Evolutionary conservation across 2,888 invertebrate species (phyloP), one percentile per base, ranked within the genome.

Genomic region (Sinopyrophorus schimmeli): DNA sequence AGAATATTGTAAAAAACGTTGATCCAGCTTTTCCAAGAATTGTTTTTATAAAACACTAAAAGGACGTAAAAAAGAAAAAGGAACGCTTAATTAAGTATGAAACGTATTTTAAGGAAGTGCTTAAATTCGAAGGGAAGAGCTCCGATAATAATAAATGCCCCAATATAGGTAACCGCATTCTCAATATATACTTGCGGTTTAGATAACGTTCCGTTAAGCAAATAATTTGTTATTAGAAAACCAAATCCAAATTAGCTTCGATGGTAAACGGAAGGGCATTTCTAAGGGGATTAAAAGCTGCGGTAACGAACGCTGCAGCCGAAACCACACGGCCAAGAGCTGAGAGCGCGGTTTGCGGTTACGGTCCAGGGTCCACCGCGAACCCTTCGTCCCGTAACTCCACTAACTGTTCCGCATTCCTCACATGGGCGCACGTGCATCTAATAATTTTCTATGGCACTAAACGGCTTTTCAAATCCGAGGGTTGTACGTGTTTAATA

Each of bases 261-360:
- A 44, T 43, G 27, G 49, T 32, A 50, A 50, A 39, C 43, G 39
- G 49, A 50, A 50, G 39, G 49, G 39, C 40, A 50, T 50, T 37
- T n/a, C 49, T 39, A 27, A 50, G 34, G 49, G 49, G 28, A 50
- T 50, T 50, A 50, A 47, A 50, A 50, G 49, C 43, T 50, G 49
- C 32, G 49, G 49, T 43, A 44, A 50, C 39, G 30, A 30, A 44
- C 38, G 43, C 38, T 50, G 44, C 49, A 42, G 39, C 24, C 41
- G 28, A 42, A 37, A 39, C 42, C 47, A 31, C 47, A 44, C 48
- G 38, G 48, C 40, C 49, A 43, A 50, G 38, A 43, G 53, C 48
- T 52, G 59, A 59, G 57, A 54, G 53, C 44, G 58, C 41, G 56
- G 58, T 56, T 50, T 51, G 57, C 47, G 57, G 58, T 54, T 47